Percentiles rank a stretch among this genome's conserved stretches.
phyloP scores from a whole-genome alignment of 2,888 invertebrate species.

The Cheilosia vernalis region DNA sequence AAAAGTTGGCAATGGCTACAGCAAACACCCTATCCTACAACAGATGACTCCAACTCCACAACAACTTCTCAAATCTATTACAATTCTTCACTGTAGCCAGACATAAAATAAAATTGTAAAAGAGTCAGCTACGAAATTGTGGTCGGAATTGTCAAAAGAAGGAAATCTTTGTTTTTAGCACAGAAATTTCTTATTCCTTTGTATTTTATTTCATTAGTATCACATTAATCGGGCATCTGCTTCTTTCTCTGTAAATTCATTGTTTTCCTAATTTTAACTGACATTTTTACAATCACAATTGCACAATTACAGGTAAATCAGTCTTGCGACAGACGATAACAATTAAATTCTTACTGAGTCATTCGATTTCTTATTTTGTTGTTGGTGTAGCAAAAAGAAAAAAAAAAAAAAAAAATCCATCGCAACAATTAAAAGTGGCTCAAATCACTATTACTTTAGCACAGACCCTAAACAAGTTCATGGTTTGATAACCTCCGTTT shows the following conservation, averaged over 20 bases:
- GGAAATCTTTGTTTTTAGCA: slow-evolving; percentile 67
- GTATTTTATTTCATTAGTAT: slow-evolving; percentile 60
- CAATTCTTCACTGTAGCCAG: slow-evolving; percentile 1
- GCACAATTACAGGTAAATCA: slow-evolving; percentile 41
- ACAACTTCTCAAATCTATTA: slow-evolving; percentile 17
- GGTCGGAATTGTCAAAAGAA: slow-evolving; percentile 66
- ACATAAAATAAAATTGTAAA: slow-evolving; percentile 44
- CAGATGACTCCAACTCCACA: background rate
- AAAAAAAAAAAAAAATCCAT: slow-evolving; percentile 14
- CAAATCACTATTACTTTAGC: too few relatives aligned
- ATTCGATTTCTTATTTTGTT: slow-evolving; percentile 59
- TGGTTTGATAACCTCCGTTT: slow-evolving; percentile 12
- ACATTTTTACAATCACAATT: slow-evolving; percentile 14
- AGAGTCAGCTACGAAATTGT: slow-evolving; percentile 51
- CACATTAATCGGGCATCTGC: slow-evolving; percentile 39
- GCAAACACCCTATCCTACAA: background rate
- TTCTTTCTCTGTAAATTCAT: slow-evolving; percentile 52
- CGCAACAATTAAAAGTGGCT: background rate
- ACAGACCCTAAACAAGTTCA: background rate
- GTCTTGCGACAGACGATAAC: slow-evolving; percentile 8
- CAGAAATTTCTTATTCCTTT: slow-evolving; percentile 60
- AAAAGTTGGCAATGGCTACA: too few relatives aligned
- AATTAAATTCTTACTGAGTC: slow-evolving; percentile 53
- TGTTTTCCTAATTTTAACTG: slow-evolving; percentile 12
- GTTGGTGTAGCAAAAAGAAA: slow-evolving; percentile 13